Evolutionary conservation across 2,113 vertebrate genomes (phyloP).

Genomic region (Salminus brasiliensis): DNA sequence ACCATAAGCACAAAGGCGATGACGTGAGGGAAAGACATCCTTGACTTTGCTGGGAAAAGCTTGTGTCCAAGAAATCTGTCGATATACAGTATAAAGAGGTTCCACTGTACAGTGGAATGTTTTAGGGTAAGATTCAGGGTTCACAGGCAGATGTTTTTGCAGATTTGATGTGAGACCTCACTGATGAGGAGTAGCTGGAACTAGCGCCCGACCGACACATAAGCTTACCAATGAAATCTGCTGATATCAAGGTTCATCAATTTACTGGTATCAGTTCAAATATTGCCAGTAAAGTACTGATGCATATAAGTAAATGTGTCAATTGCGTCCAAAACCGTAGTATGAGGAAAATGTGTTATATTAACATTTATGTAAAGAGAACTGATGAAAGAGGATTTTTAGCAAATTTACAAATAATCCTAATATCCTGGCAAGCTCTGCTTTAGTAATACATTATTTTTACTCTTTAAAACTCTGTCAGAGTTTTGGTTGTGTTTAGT

Average conservation of each 20-base stretch:
- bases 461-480: no score
- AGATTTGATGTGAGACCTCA: neutral
- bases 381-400: no score
- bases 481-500: no score
- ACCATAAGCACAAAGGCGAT: constrained; percentile 45
- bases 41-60: constrained; percentile 20
- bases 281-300: neutral
- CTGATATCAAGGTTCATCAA: neutral
- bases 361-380: no score
- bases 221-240: neutral
- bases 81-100: neutral
- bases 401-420: no score
- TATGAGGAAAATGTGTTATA: no score
- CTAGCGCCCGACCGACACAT: neutral
- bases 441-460: no score
- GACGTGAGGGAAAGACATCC: constrained; percentile 12
- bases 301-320: neutral
- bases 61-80: neutral
- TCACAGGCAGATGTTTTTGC: no score
- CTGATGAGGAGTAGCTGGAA: neutral
- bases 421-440: no score
- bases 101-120: neutral
- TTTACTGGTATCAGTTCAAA: neutral
- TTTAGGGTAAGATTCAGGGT: neutral
- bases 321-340: no score